These are phyloP conservation scores for Ptyas mucosa DNA, from an alignment of 2,113 vertebrate genomes.

Conservation along the genomic window DNA sequence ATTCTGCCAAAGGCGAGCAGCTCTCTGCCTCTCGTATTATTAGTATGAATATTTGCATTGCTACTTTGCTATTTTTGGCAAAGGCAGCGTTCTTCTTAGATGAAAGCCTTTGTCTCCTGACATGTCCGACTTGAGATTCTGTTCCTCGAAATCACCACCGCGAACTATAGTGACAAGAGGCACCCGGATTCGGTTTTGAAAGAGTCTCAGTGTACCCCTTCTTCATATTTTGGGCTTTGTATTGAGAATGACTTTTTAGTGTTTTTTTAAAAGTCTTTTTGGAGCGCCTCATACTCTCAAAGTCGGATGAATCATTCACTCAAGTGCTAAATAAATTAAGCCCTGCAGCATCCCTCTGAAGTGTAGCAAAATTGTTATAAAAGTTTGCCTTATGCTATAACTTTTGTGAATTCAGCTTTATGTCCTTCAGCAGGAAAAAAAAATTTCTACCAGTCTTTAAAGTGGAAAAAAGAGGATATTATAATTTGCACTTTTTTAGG, in stretches of 20 bases:
- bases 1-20: not conserved
- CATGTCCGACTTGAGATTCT: not conserved
- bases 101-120: not conserved
- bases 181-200: not conserved
- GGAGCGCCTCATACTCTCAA: not conserved
- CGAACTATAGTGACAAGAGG: not conserved
- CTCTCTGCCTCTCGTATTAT: not conserved
- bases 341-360: slow-evolving; percentile 15
- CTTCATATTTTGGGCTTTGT: no score
- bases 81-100: not conserved
- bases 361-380: not conserved
- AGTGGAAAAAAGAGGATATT: not conserved
- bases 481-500: not conserved
- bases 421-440: not conserved
- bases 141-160: not conserved
- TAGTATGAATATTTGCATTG: no score
- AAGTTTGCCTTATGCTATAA: not conserved
- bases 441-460: not conserved
- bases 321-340: slow-evolving; percentile 15
- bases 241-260: not conserved
- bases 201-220: no score
- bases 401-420: not conserved
- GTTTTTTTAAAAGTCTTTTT: not conserved
- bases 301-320: slow-evolving; percentile 5
- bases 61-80: not conserved